These are phyloP conservation scores for Ciconia boyciana DNA, from an alignment of 2,113 vertebrate species.

Conservation along the genomic window DNA sequence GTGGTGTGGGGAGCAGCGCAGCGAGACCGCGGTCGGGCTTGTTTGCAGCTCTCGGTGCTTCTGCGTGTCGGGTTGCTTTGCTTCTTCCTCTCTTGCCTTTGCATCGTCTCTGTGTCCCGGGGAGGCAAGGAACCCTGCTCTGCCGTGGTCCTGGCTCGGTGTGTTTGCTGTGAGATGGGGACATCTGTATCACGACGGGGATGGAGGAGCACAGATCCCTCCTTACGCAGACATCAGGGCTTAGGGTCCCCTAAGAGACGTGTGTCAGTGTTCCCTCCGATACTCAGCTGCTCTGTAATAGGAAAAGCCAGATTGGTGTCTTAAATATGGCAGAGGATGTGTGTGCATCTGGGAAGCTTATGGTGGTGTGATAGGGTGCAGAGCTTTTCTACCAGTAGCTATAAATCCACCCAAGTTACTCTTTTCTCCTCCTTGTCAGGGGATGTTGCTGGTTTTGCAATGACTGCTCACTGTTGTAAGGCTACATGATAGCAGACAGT, in stretches of 20 bases:
- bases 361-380: background rate
- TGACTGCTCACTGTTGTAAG: background rate
- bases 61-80: background rate
- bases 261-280: background rate
- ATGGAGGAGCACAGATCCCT: background rate
- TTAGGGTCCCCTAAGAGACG: background rate
- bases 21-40: fast-evolving
- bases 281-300: background rate
- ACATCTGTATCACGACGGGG: background rate
- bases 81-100: background rate
- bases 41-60: background rate
- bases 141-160: background rate
- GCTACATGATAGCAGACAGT: background rate
- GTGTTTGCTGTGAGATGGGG: background rate
- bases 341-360: background rate
- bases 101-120: fast-evolving
- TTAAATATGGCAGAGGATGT: background rate
- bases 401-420: background rate
- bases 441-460: background rate
- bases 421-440: background rate
- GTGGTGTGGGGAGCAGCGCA: background rate
- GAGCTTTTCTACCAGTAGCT: background rate
- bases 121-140: background rate
- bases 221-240: fast-evolving
- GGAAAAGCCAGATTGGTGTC: background rate